Evolutionary conservation across 1,140 invertebrate genomes (phyloP).

Genomic region (Steinernema feltiae): DNA sequence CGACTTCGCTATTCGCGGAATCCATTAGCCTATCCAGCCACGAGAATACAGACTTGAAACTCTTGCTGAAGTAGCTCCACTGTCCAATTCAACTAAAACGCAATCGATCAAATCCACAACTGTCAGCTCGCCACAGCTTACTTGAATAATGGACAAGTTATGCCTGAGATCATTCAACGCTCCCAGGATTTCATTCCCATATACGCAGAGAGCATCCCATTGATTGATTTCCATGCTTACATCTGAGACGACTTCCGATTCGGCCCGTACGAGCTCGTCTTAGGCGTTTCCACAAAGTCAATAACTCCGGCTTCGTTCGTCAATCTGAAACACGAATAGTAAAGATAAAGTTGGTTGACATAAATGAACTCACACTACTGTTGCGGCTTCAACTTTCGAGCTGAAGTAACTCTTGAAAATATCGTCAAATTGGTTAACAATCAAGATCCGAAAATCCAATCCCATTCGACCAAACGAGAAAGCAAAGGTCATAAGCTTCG

Average conservation of each 20-base stretch:
- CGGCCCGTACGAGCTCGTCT: neutral
- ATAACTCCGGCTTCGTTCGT: conserved; percentile 29
- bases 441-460: conserved; percentile 49
- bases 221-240: conserved; percentile 17
- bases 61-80: neutral
- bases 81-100: neutral
- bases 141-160: conserved; percentile 44
- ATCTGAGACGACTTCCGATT: neutral
- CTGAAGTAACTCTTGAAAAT: conserved; percentile 44
- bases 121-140: conserved; percentile 19
- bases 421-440: conserved; percentile 40
- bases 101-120: neutral
- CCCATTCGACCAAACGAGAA: conserved; percentile 57
- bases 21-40: neutral
- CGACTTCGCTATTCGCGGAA: neutral
- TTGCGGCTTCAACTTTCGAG: conserved; percentile 3
- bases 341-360: neutral
- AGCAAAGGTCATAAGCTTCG: conserved; percentile 53
- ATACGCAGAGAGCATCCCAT: conserved; percentile 56
- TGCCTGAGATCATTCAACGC: conserved; percentile 52
- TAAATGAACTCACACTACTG: neutral
- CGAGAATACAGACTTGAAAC: neutral
- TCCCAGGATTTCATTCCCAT: conserved; percentile 49
- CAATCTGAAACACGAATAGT: neutral
- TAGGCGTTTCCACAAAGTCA: neutral